Evolutionary conservation across 2,113 vertebrate genomes (phyloP).

Genomic region (Amphilophus citrinellus): DNA sequence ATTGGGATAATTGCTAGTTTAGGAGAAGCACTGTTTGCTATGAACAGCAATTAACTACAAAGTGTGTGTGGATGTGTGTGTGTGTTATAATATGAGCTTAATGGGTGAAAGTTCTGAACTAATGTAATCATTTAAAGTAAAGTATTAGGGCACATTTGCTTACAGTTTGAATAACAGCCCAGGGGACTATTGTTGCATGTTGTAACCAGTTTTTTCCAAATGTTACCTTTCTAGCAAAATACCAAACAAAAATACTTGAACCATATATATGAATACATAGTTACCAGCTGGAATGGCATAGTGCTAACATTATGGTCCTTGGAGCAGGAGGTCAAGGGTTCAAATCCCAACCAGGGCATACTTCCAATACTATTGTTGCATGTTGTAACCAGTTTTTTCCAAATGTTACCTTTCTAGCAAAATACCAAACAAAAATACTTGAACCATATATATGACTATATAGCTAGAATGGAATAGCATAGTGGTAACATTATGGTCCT

Average conservation of each 20-base stretch:
- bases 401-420: neutral
- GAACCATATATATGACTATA: neutral
- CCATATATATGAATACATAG: no score
- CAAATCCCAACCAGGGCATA: no score
- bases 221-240: neutral
- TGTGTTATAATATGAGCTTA: neutral
- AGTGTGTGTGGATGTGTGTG: neutral
- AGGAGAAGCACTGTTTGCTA: neutral
- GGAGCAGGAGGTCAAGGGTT: no score
- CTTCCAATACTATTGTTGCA: neutral
- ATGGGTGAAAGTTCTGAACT: conserved; percentile 3
- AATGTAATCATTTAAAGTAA: neutral
- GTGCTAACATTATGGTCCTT: no score
- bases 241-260: neutral
- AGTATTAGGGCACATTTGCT: neutral
- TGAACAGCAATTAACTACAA: neutral
- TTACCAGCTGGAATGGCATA: no score
- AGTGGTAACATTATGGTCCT: no score
- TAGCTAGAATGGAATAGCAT: no score
- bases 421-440: neutral
- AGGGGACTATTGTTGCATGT: neutral
- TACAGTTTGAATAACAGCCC: neutral
- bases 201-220: neutral
- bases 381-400: neutral
- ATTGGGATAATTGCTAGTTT: conserved; percentile 20